phyloP scores from a whole-genome alignment of 2,888 invertebrate genomes.

The Agriopis marginaria region DNA sequence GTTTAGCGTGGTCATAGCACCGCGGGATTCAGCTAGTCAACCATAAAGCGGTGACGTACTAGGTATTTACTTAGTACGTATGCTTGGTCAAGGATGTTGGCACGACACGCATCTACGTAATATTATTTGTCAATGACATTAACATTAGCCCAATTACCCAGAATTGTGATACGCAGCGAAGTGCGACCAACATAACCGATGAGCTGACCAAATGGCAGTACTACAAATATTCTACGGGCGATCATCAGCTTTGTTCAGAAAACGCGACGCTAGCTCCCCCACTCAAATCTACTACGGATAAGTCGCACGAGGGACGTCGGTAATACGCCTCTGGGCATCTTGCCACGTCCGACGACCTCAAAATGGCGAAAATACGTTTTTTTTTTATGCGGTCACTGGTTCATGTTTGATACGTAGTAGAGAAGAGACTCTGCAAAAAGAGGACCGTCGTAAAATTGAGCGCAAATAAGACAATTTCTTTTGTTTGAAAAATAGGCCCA shows the following conservation, averaged over 20 bases:
- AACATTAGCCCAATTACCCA: constrained; percentile 20
- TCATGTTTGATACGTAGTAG: not conserved
- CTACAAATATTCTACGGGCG: not conserved
- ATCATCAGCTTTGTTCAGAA: not conserved
- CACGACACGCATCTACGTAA: not conserved
- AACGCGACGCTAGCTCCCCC: not conserved
- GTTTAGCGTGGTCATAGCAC: too few species aligned
- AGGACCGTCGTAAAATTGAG: too few species aligned
- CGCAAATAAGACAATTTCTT: too few species aligned
- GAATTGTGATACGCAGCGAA: constrained; percentile 6
- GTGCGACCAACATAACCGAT: not conserved
- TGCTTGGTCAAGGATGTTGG: too few species aligned
- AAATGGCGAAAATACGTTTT: constrained; percentile 13
- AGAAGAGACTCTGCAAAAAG: too few species aligned
- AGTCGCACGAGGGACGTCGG: not conserved
- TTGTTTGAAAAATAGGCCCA: too few species aligned
- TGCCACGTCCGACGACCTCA: constrained; percentile 29
- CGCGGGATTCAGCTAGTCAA: too few species aligned
- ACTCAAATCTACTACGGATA: not conserved
- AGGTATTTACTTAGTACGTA: too few species aligned
- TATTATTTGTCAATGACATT: constrained; percentile 31
- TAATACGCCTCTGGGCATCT: constrained; percentile 13
- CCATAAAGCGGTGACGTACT: too few species aligned
- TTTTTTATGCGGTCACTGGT: constrained; percentile 19
- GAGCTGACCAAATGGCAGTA: not conserved